Evolutionary conservation across 2,113 vertebrate species (phyloP), one percentile per base, ranked within the genome.

Genomic region (Procavia capensis): DNA sequence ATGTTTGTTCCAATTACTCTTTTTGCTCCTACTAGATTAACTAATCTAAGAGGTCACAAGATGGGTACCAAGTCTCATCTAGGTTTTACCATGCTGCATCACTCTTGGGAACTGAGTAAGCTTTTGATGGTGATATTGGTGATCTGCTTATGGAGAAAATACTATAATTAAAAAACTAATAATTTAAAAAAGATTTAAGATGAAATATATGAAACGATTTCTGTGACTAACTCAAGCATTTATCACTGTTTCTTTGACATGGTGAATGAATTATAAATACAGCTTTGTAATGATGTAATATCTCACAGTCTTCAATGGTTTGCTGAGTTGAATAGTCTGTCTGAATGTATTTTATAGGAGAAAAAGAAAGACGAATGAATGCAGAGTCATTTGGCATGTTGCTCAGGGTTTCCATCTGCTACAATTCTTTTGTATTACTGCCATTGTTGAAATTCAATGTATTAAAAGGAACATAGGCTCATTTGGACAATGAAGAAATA

Each of bases 261-360:
- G 61, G 80, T 92, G 79, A 93, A 98, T 98, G 97, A 98, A 98
- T 98, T 98, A 98, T 98, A 98, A 93, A 98, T 98, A 96, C 0
- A 5, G 84, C 92, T 74, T 59, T 97, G 75, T 98, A 98, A 98
- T 98, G 97, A 97, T 98, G 66, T 94, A 96, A 98, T 98, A 97
- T 87, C 97, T 98, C 98, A 98, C 92, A 96, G 97, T 57, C 85
- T 85, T 97, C n/a, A 61, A 41, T 96, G 89, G 76, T 14, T 97
- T 92, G 43, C 92, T 88, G 91, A 93, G 92, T 95, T 97, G 93
- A 95, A 98, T 95, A 96, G 45, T 90, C 95, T 97, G 92, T 89
- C 96, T 92, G 90, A 85, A 76, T 95, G 81, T 79, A 75, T 57
- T 94, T 96, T 93, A 89, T 83, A 34, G 83, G 80, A 95, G 90